A percentile compares a stretch with the other conserved stretches of the same genome.
These are phyloP conservation scores for Drosophila varians DNA, from an alignment of 1,140 invertebrate genomes.

Conservation along the genomic window DNA sequence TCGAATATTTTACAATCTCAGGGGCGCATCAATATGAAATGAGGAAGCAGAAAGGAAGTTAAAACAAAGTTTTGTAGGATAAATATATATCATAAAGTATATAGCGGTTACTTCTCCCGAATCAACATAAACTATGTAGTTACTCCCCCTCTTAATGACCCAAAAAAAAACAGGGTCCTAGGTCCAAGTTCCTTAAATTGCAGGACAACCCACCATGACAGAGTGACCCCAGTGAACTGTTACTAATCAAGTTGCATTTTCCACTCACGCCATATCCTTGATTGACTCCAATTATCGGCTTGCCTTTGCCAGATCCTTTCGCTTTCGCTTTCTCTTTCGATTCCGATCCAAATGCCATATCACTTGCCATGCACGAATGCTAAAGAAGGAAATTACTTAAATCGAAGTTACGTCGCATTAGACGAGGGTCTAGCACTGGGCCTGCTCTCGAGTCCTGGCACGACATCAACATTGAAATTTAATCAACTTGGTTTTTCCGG, in stretches of 20 bases:
- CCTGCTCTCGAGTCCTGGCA: conserved; percentile 27
- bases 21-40: conserved; percentile 10
- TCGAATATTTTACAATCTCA: conserved; percentile 7
- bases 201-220: background rate
- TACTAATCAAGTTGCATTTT: conserved; percentile 34
- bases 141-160: background rate
- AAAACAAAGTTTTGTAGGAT: background rate
- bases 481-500: conserved; percentile 78
- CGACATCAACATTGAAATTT: conserved; percentile 70
- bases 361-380: conserved; percentile 49
- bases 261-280: conserved; percentile 32
- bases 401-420: conserved; percentile 80
- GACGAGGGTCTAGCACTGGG: conserved; percentile 16
- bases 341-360: conserved; percentile 23
- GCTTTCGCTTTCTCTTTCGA: background rate
- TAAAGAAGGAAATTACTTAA: conserved; percentile 71
- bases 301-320: conserved; percentile 1
- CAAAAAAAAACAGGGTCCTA: background rate
- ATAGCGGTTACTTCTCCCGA: background rate
- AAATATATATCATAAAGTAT: background rate
- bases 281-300: conserved; percentile 72
- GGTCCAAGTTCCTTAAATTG: conserved; percentile 23
- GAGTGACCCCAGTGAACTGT: conserved; percentile 14
- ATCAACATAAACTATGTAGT: background rate
- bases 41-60: too few species aligned